Base-by-base conservation (phyloP, 2,113 vertebrate species). In the Strigops habroptila region DNA sequence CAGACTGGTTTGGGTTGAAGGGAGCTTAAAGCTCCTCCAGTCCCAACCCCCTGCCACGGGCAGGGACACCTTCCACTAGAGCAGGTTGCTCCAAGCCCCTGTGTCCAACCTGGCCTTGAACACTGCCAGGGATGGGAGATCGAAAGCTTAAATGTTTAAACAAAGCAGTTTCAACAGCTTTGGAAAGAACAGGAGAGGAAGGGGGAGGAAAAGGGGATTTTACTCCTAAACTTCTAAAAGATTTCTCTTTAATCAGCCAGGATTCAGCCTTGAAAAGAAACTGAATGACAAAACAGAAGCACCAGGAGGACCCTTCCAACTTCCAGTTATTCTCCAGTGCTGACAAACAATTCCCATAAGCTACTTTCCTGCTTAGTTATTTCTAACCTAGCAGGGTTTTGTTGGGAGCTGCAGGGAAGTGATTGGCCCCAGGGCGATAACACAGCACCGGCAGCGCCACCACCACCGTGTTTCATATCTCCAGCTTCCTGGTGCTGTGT, bases 381-480 rank as follows among this genome's bases (percentile, higher is more conserved):
- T 86, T 37, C 79, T 23, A 59, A 12, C 41, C 76, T 12, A 16
- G 31, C 73, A 89, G 55, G 46, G 21, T 84, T 86, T 67, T 59
- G 51, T 9, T 37, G 49, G 24, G 68, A 95, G 51, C 49, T 5
- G 1, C 28, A 7, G 22, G 64, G 76, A 70, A 46, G 13, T 0
- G 33, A 89, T 1, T 63, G 33, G 55, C 62, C 77, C 53, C 4
- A 0, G 0, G 31, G 74, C 0, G 5, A 27, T 82, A 95, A 59
- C 22, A 1, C 31, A 33, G 44, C 31, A 5, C 39, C 3, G 6
- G 28, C 46, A 28, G 57, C 1, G 1, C 84, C 84, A 30, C 87
- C 73, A 48, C 46, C 49, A 19, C 37, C 6, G 8, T 6, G 12
- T 31, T 86, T 90, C 10, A 0, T 60, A 51, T 39, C 77, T 59